phyloP scores from a whole-genome alignment of 2,888 invertebrate genomes.

The Palloptera scutellata region DNA sequence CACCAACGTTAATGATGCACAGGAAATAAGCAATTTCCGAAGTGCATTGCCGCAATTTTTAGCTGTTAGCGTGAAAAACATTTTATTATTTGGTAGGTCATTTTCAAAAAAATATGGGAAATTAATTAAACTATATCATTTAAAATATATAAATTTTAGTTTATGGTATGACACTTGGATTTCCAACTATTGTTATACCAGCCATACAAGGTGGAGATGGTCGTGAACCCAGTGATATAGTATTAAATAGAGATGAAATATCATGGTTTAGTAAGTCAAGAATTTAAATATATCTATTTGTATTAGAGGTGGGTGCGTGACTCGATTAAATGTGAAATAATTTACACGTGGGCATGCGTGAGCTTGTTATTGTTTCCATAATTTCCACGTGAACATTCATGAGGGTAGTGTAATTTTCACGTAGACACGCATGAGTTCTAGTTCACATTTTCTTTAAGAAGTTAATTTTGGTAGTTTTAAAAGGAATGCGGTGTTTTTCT shows the following conservation, averaged over 20 bases:
- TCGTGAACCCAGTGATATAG: slow-evolving; percentile 63
- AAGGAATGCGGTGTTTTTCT: too few relatives aligned
- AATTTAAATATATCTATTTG: background rate
- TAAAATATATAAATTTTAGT: slow-evolving; percentile 58
- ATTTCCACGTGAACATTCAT: too few relatives aligned
- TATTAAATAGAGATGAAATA: slow-evolving; percentile 70
- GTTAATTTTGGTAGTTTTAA: too few relatives aligned
- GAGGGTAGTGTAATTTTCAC: too few relatives aligned
- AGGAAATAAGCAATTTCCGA: slow-evolving; percentile 64
- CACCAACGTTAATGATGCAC: slow-evolving; percentile 42
- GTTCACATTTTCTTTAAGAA: too few relatives aligned
- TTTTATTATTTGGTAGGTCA: slow-evolving; percentile 73
- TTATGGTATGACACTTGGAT: slow-evolving; percentile 83
- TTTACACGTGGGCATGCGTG: too few relatives aligned
- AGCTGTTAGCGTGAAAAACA: slow-evolving; percentile 83
- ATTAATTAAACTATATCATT: background rate
- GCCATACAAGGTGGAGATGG: slow-evolving; percentile 70
- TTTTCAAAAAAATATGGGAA: background rate
- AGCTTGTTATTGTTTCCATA: too few relatives aligned
- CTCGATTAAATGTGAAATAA: too few relatives aligned
- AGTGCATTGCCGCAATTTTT: slow-evolving; percentile 76
- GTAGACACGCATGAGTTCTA: too few relatives aligned
- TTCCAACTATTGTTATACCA: slow-evolving; percentile 82
- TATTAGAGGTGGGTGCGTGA: too few relatives aligned
- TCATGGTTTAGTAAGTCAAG: slow-evolving; percentile 75